Evolutionary conservation across 1,140 invertebrate genomes (phyloP).

Genomic region (Zaprionus davidi): DNA sequence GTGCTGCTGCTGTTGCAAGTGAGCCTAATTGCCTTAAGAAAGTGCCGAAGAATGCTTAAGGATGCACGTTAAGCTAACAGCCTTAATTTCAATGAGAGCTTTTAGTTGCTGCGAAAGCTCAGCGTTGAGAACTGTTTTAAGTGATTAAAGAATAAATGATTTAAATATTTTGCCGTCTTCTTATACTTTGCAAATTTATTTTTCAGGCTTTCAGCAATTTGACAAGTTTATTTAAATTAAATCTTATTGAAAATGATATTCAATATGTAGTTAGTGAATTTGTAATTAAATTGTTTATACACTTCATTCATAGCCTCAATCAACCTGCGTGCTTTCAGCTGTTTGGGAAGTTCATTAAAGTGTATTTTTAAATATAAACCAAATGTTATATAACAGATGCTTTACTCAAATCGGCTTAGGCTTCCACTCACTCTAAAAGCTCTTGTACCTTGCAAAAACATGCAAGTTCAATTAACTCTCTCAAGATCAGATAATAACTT

Average conservation of each 20-base stretch:
- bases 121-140: background rate
- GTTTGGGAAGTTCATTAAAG: background rate
- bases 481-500: constrained; percentile 31
- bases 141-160: background rate
- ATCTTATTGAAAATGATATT: background rate
- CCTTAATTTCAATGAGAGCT: background rate
- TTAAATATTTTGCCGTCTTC: background rate
- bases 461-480: constrained; percentile 11
- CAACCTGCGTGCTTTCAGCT: background rate
- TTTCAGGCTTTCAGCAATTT: background rate
- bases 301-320: background rate
- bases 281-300: too few relatives aligned
- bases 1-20: background rate
- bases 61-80: background rate
- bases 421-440: background rate
- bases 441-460: background rate
- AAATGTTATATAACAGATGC: background rate
- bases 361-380: background rate
- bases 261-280: too few relatives aligned
- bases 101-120: background rate
- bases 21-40: constrained; percentile 1
- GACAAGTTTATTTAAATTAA: background rate
- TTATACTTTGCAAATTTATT: too few relatives aligned
- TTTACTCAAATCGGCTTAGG: background rate
- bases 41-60: constrained; percentile 1